phyloP scores from a whole-genome alignment of 2,113 vertebrate species.

The Harpagus bidentatus region DNA sequence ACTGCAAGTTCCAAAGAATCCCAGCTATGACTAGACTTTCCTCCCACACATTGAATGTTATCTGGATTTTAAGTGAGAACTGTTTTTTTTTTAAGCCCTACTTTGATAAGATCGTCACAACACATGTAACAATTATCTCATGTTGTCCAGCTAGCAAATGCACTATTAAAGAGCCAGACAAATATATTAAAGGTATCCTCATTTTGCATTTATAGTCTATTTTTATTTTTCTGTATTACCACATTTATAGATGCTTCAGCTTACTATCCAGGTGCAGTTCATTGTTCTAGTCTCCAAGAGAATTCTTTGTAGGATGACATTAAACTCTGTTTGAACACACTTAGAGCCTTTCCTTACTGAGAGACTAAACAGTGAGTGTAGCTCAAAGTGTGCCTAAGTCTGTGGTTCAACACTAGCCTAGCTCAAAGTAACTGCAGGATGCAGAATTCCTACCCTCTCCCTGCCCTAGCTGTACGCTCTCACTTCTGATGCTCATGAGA shows the following conservation, averaged over 20 bases:
- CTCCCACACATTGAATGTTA: neutral
- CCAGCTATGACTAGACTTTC: neutral
- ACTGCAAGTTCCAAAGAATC: neutral
- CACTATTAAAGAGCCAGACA: neutral
- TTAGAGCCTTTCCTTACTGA: neutral
- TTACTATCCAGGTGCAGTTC: neutral
- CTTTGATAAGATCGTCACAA: neutral
- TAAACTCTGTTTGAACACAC: neutral
- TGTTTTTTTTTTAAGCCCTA: neutral
- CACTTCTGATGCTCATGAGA: neutral
- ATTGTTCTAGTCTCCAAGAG: neutral
- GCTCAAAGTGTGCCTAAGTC: fast-evolving
- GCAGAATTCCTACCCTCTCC: neutral
- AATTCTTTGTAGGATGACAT: neutral
- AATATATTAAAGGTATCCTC: neutral
- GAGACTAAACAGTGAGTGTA: neutral
- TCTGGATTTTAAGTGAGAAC: neutral
- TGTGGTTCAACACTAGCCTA: neutral
- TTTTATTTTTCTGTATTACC: neutral
- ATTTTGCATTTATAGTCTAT: neutral
- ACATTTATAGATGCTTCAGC: neutral
- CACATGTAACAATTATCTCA: neutral
- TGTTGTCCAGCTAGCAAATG: neutral
- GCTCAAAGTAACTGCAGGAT: neutral
- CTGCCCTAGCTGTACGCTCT: neutral